phyloP scores from a whole-genome alignment of 2,797 vertebrate genomes.

The Eutrigla gurnardus region DNA sequence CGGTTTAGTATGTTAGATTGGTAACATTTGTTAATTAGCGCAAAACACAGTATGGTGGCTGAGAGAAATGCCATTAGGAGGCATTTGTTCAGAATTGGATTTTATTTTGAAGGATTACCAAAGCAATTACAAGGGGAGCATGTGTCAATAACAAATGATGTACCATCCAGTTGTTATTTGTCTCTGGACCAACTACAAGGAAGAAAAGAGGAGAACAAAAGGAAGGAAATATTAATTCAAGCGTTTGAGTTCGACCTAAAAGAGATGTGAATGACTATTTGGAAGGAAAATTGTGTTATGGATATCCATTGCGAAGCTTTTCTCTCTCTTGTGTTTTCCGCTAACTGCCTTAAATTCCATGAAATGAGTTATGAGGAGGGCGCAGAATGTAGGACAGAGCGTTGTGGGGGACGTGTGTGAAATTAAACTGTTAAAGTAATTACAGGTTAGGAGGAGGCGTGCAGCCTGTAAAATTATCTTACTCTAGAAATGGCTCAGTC shows the following conservation, averaged over 20 bases:
- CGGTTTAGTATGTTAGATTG: neutral
- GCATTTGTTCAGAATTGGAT: neutral
- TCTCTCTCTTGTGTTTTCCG: conserved; percentile 50
- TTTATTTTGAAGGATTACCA: neutral
- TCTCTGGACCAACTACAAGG: neutral
- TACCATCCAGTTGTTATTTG: neutral
- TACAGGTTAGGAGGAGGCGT: conserved; percentile 63
- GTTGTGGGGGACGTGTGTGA: conserved; percentile 67
- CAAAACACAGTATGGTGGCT: neutral
- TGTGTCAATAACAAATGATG: neutral
- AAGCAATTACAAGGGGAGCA: neutral
- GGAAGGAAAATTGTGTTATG: conserved; percentile 51
- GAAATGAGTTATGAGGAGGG: conserved; percentile 71
- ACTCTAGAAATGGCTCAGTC: conserved; percentile 50
- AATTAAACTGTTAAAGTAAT: conserved; percentile 81
- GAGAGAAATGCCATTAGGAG: neutral
- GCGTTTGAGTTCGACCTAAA: neutral
- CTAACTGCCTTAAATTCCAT: conserved; percentile 59
- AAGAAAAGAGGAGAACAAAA: neutral
- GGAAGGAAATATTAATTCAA: neutral
- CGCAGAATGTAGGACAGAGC: conserved; percentile 50
- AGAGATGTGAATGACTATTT: conserved; percentile 13
- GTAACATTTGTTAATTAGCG: neutral
- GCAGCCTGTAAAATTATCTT: conserved; percentile 62
- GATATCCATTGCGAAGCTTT: conserved; percentile 50